Percentiles rank a stretch among this genome's conserved stretches.
These are phyloP conservation scores for Tarsius wallacei DNA, from an alignment of 2,797 vertebrate genomes.

Conservation along the genomic window DNA sequence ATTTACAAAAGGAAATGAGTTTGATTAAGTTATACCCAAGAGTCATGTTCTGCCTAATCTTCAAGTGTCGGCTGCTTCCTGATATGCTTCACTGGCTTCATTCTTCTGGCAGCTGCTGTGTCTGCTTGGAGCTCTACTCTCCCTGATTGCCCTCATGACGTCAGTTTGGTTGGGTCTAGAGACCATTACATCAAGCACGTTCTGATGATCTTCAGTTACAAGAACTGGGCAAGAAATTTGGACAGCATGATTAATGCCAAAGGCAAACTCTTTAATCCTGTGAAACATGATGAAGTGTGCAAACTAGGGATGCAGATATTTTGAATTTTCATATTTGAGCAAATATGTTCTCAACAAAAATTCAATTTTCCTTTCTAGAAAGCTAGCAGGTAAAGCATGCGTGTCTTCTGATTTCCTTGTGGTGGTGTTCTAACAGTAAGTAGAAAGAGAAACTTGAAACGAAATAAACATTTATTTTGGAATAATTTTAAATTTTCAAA, in stretches of 20 bases:
- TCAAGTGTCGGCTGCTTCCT: background rate
- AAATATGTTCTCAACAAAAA: constrained; percentile 12
- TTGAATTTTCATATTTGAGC: background rate
- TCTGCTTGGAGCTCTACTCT: background rate
- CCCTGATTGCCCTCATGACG: background rate
- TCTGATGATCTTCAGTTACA: constrained; percentile 31
- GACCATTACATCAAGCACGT: background rate
- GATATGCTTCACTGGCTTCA: background rate
- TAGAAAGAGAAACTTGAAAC: background rate
- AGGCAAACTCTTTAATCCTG: background rate
- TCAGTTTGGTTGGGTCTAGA: background rate
- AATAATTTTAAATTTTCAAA: background rate
- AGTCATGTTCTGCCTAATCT: background rate
- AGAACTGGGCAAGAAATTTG: constrained; percentile 25
- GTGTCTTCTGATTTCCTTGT: background rate
- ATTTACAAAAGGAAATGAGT: background rate
- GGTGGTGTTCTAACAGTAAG: background rate
- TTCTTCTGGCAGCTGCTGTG: background rate
- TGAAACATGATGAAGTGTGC: background rate
- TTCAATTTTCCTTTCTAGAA: background rate
- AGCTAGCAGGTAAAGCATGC: background rate
- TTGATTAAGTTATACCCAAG: background rate
- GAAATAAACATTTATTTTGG: background rate
- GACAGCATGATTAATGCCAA: background rate
- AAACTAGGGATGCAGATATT: background rate